Evolutionary conservation across 1,140 invertebrate genomes (phyloP), one percentile per base, ranked within the genome.

Genomic region (Drosophila fuyamai): DNA sequence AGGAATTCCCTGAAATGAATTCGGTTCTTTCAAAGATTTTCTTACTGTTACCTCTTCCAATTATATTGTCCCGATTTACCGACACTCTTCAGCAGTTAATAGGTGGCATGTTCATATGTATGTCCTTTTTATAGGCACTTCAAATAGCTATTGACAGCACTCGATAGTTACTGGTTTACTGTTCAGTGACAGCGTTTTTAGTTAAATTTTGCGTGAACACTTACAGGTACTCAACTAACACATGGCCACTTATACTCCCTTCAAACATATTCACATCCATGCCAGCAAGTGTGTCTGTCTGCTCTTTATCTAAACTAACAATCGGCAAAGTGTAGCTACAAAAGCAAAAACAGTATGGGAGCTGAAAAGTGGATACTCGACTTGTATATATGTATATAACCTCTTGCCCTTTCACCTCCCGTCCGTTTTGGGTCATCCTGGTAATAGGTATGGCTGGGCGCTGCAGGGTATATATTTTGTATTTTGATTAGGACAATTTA

Each of bases 271-370:
- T 43, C 60, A 35, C 36, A 41, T 18, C 32, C 13, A 36, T 36
- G 12, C 10, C n/a, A 10, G 35, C 58, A 56, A 40, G 55, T 61
- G 32, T 65, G 58, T 32, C 62, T 62, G 54, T 43, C 54, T 59
- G 60, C 18, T 14, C 27, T 65, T 23, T 66, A 66, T 66, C 59
- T 65, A 66, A 66, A 65, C 62, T 66, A 65, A 66, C 62, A 66
- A 66, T 66, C 59, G 62, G 14, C 13, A 18, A 14, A 65, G 62
- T 62, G 60, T 29, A 38, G 51, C 12, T 23, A 23, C 16, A 59
- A 35, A 32, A 47, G 35, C 12, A 65, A 65, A 63, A 62, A 59
- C 27, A 46, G n/a, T 16, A 62, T 2, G 32, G 18, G 57, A 38
- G 35, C 60, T 38, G 35, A 13, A 32, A 65, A 65, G 63, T 65